phyloP scores from a whole-genome alignment of 2,113 vertebrate species.

The Heliornis fulica region DNA sequence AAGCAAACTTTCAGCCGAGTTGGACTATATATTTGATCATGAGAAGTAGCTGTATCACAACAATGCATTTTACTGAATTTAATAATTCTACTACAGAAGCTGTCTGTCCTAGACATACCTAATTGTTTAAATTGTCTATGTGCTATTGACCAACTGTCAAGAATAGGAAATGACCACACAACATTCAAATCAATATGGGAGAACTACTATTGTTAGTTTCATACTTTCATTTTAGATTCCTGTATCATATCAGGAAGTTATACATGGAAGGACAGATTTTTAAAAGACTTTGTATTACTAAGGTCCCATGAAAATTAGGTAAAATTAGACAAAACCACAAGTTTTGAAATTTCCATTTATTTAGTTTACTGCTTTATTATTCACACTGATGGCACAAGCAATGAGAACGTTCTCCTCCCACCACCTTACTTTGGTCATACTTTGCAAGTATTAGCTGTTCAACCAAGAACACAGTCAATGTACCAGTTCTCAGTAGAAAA shows the following conservation, averaged over 20 bases:
- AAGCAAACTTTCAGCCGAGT: not conserved
- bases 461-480: not conserved
- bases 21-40: not conserved
- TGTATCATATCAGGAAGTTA: not conserved
- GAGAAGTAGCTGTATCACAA: not conserved
- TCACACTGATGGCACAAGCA: not conserved
- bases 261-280: not conserved
- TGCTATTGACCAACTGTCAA: not conserved
- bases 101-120: not conserved
- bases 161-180: not conserved
- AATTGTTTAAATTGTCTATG: not conserved
- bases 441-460: not conserved
- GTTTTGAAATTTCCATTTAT: not conserved
- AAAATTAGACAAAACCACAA: not conserved
- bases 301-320: not conserved
- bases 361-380: not conserved
- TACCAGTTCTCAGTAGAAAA: not conserved
- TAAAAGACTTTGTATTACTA: not conserved
- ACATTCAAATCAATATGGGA: not conserved
- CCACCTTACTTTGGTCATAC: not conserved
- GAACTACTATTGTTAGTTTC: not conserved
- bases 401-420: not conserved
- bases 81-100: not conserved
- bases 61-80: not conserved
- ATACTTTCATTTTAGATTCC: not conserved